Evolutionary conservation across 2,888 invertebrate species (phyloP), one percentile per base, ranked within the genome.

Genomic region (Cephus spinipes): DNA sequence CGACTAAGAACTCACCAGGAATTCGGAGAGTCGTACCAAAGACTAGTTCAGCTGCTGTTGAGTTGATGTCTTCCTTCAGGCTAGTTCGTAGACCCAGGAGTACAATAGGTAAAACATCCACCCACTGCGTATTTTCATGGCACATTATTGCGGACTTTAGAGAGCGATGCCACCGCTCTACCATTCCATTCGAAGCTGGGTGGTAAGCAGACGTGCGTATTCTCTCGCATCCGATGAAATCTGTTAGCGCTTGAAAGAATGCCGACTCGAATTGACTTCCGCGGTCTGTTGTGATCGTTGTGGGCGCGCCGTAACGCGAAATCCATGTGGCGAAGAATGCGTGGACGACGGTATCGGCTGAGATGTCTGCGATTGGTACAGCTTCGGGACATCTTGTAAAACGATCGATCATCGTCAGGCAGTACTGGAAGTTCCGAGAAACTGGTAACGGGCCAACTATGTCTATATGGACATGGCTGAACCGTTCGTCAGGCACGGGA

Each of bases 211-310:
- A 74, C 0, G 80, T 80, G n/a, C 73, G 78, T 68, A 73, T 77
- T 6, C 33, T 40, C 11, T 80, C 30, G 33, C 77, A 74, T 12
- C 81, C 81, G 6, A 76, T 34, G 12, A 81, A 40, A 32, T 79
- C 73, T 11, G 75, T 75, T 36, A 80, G 78, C 11, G 81, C 80
- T 30, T 81, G 76, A 80, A 90, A 90, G 12, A 91, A 81, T 1
- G 73, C 35, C 0, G 88, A 86, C 74, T 89, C 87, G 77, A 91
- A 91, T 79, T 90, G 90, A 40, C 85, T 77, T 73, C 92, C 90
- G 83, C 87, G 88, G 83, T 91, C 83, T 3, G 82, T 79, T 3
- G 84, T 85, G 15, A 86, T n/a, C n/a, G n/a, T n/a, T n/a, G n/a
- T n/a, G n/a, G n/a, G n/a, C n/a, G n/a, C n/a, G n/a, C n/a, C n/a